phyloP scores from a whole-genome alignment of 2,113 vertebrate genomes.

The Pterocles gutturalis region DNA sequence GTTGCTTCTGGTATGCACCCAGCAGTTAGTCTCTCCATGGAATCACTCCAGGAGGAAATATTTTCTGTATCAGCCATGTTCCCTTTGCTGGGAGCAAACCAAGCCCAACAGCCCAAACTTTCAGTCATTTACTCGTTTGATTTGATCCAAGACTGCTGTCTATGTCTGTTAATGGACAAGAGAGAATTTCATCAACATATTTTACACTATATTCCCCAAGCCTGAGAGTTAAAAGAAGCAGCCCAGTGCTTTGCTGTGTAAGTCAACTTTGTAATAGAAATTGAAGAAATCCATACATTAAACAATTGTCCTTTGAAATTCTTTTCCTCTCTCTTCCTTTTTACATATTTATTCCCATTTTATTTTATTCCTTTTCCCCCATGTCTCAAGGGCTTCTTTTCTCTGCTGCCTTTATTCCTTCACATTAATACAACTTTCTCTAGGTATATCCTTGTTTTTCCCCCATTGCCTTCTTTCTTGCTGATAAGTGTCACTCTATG shows the following conservation, averaged over 20 bases:
- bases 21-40: neutral
- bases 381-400: neutral
- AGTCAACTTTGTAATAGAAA: neutral
- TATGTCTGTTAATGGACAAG: neutral
- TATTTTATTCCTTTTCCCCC: neutral
- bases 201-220: neutral
- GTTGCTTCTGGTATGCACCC: neutral
- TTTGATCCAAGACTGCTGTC: neutral
- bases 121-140: neutral
- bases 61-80: conserved; percentile 29
- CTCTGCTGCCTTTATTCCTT: neutral
- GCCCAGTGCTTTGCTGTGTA: fast-evolving
- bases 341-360: neutral
- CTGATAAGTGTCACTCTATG: neutral
- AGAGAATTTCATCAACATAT: neutral
- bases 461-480: neutral
- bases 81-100: conserved; percentile 7
- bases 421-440: neutral
- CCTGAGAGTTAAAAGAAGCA: neutral
- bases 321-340: neutral
- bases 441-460: neutral
- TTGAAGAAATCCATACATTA: neutral
- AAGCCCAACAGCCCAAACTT: neutral
- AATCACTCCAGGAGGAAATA: conserved; percentile 41
- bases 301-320: neutral